Percentiles rank a stretch among this genome's conserved stretches.
phyloP scores from a whole-genome alignment of 2,888 invertebrate species.

The Metopia argyrocephala region DNA sequence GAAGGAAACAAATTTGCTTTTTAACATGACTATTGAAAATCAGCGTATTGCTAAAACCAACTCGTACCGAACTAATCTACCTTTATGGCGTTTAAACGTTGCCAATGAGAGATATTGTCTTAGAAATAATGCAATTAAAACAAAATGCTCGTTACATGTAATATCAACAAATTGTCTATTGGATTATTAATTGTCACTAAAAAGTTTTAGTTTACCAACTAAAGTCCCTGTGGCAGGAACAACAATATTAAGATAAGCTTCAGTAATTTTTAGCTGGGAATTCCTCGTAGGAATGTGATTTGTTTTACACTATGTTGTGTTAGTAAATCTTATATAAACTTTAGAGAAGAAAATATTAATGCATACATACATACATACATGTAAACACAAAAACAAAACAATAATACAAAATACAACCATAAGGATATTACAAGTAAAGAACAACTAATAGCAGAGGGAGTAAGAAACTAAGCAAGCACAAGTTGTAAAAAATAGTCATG shows the following conservation, averaged over 20 bases:
- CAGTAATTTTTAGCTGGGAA: conserved; percentile 63
- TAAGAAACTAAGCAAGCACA: neutral
- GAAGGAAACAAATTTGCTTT: no score
- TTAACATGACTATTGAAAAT: no score
- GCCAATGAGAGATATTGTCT: no score
- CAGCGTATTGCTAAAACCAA: no score
- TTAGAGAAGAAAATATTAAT: no score
- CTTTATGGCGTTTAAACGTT: no score
- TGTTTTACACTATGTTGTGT: conserved; percentile 54
- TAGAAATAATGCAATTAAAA: no score
- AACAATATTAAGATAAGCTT: conserved; percentile 62
- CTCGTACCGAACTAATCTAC: no score
- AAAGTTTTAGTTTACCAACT: conserved; percentile 43
- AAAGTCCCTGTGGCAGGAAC: conserved; percentile 58
- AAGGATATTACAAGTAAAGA: no score
- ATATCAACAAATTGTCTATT: neutral
- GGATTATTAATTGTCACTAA: conserved; percentile 28
- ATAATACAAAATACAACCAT: no score
- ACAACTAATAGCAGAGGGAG: no score
- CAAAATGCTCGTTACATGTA: no score
- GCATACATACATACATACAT: conserved; percentile 56
- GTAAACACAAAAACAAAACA: conserved; percentile 37
- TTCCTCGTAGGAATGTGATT: conserved; percentile 64
- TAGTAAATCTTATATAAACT: conserved; percentile 56
- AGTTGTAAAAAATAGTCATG: conserved; percentile 57